Base-by-base conservation (phyloP, 2,888 invertebrate genomes). In the Periphyllus acericola region DNA sequence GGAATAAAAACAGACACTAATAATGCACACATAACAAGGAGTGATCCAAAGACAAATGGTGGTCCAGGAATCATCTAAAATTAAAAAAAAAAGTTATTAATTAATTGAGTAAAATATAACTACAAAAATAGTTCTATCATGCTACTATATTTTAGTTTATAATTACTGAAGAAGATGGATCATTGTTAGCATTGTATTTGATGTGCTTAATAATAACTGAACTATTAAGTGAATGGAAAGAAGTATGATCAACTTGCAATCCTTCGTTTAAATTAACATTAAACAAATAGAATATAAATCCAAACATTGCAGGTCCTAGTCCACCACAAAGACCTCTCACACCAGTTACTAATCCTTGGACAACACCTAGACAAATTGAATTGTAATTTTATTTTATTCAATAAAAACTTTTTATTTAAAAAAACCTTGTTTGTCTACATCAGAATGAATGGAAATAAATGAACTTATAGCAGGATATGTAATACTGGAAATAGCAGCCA, bases 381-480 rank as follows among this genome's bases (percentile, higher is more conserved):
- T 25, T 29, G 52, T n/a, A 25, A 46, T 52, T 19, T 17, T 19
- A 60, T 46, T 40, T 75, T 60, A 5, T 80, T 32, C 25, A 14
- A 32, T 21, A 55, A 21, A n/a, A 29, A n/a, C 46, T 0, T 66
- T 40, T 40, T 29, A 79, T 34, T 21, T 40, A 32, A 32, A 85
- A 85, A 90, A 91, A 93, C 96, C 99, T 93, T 99, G 99, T 91
- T 98, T 95, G 92, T 99, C 99, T n/a, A 97, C 96, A 91, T 98
- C 96, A 90, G 99, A 98, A 92, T 99, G 98, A 91, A 98, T 96
- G 25, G 99, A 99, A 87, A 99, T 99, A 92, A 98, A 99, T 68
- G 99, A 97, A 92, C 98, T 98, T 91, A 99, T 99, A 87, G 99
- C 98, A 66, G 99, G 99, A 93, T 99, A 99, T 6, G 99, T 99